Evolutionary conservation across 2,888 invertebrate genomes (phyloP), one percentile per base, ranked within the genome.

Genomic region (Noctua fimbriata): DNA sequence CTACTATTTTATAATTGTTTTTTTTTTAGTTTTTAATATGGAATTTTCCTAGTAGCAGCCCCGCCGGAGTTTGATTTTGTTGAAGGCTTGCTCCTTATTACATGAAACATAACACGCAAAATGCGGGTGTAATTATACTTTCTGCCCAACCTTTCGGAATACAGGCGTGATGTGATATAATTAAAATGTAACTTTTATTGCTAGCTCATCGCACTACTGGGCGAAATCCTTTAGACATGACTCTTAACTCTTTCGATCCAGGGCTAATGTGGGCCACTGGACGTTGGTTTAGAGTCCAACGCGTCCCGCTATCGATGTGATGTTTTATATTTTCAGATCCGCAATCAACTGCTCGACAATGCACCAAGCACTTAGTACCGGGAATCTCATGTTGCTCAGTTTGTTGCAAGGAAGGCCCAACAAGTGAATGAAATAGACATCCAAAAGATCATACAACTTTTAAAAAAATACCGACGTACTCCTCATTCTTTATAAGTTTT

Each of bases 381-480:
- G 82, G 83, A 24, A 80, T 44, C 3, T 94, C 94, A 0, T 94
- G 93, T 79, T 94, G 94, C 71, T 94, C 94, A 0, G 79, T 91
- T 84, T 94, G 94, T 79, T 93, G 94, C 75, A 81, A 82, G 2
- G 88, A 92, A 6, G 74, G 78, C 88, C 77, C 87, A 49, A 55
- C 7, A 24, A 47, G 16, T 73, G 5, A 9, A 55, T 6, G 21
- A 10, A 9, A 71, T 21, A 70, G 41, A 69, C 28, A 79, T 60
- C 18, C 24, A 49, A 21, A 44, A n/a, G 7, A 72, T 12, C 32
- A 21, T 36, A 14, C 36, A 44, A 63, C 75, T 76, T 49, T 67
- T 7, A 73, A 79, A 73, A 75, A 55, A 71, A 69, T 18, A 49
- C 28, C 12, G 18, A n/a, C 28, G 2, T 10, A 60, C 9, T 66